Percentiles rank a stretch among this genome's conserved stretches.
These are phyloP conservation scores for Lithophane socia DNA, from an alignment of 2,888 invertebrate species.

Conservation along the genomic window DNA sequence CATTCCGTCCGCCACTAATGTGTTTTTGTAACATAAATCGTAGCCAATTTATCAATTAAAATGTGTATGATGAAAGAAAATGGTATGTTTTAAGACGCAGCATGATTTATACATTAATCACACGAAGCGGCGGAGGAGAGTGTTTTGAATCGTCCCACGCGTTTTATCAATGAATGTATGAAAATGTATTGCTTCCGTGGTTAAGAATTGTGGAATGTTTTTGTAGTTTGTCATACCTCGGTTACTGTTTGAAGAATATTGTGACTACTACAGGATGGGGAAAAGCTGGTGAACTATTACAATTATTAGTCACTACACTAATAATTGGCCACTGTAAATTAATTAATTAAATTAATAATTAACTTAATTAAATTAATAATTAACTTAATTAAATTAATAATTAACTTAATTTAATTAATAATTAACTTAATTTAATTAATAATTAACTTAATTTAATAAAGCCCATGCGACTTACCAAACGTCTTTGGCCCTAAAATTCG, in stretches of 20 bases:
- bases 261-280: not conserved
- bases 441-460: not conserved
- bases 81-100: constrained; percentile 36
- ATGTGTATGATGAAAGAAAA: constrained; percentile 44
- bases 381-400: too few relatives aligned
- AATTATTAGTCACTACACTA: not conserved
- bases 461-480: not conserved
- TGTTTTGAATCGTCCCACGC: constrained; percentile 31
- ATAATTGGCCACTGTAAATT: not conserved
- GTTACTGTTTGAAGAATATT: not conserved
- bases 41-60: constrained; percentile 59
- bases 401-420: too few relatives aligned
- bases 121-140: constrained; percentile 1
- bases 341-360: too few relatives aligned
- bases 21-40: constrained; percentile 57
- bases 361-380: too few relatives aligned
- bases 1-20: constrained; percentile 37
- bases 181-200: constrained; percentile 36
- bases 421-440: too few relatives aligned
- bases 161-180: constrained; percentile 47
- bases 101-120: constrained; percentile 48
- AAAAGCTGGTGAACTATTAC: too few relatives aligned
- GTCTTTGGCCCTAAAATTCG: not conserved
- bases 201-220: constrained; percentile 10
- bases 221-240: constrained; percentile 19